Base-by-base conservation (phyloP, 1,140 invertebrate genomes). In the Neocloeon triangulifer region DNA sequence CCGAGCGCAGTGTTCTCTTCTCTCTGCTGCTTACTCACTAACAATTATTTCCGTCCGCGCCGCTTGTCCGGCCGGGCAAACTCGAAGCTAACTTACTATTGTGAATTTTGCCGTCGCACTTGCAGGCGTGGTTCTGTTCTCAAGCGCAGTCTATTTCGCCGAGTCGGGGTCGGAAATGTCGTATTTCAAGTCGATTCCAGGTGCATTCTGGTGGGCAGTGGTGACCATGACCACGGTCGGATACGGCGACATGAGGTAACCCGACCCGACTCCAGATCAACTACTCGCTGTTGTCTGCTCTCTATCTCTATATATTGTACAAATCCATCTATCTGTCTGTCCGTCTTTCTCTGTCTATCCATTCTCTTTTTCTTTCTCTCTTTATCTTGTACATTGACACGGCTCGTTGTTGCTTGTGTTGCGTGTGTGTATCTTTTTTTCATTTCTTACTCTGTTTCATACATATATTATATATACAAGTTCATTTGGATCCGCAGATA, bases 131-230 rank as follows among this genome's bases (percentile, higher is more conserved):
- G 88, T 97, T 56, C 82, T 98, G 59, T 98, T 97, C 69, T 95
- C 92, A 56, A 86, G 84, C 50, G 75, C 92, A 50, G 88, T 97
- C 51, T 98, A 94, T 74, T 97, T 97, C 69, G 92, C 92, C 44
- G 92, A 97, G 66, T 72, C 86, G 51, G 81, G 94, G 58, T 84
- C 75, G 57, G 76, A 79, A 61, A 94, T 96, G 67, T 94, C 89
- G 49, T 80, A 89, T 72, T 98, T 97, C 74, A 91, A 91, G 69
- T 92, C 85, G 59, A 96, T 96, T 67, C 82, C 80, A 52, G 78
- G 80, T 62, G 84, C 86, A 55, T 96, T 96, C 71, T 96, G 91
- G 92, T 97, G 89, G 88, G 82, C 81, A 53, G 86, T 97, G 55
- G 91, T 96, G 58, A 96, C 91, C 58, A 96, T 96, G 91, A 81